Percentiles rank a stretch among this genome's conserved stretches.
phyloP scores from a whole-genome alignment of 1,140 invertebrate genomes.

The Agrypnia vestita region DNA sequence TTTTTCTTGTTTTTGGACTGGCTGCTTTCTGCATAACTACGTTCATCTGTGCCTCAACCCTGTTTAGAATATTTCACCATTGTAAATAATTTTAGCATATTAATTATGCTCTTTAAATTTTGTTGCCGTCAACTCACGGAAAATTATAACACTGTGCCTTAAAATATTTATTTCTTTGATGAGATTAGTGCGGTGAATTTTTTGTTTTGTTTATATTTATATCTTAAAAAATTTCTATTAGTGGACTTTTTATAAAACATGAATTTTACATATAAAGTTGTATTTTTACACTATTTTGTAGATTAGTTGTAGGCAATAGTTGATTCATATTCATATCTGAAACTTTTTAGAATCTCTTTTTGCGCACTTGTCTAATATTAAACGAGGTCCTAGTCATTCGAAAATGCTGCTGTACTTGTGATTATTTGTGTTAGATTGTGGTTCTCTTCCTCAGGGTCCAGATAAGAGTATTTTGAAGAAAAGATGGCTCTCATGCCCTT shows the following conservation, averaged over 20 bases:
- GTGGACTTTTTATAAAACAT: background rate
- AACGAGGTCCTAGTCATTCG: slow-evolving; percentile 12
- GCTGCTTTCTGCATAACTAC: too few relatives aligned
- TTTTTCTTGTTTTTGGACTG: too few relatives aligned
- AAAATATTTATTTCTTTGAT: slow-evolving; percentile 4
- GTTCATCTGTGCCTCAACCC: too few relatives aligned
- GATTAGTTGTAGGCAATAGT: background rate
- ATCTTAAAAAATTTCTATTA: background rate
- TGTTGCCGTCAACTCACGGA: background rate
- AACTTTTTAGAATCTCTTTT: slow-evolving; percentile 8
- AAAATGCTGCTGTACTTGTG: too few relatives aligned
- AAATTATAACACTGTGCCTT: slow-evolving; percentile 26
- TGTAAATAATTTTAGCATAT: too few relatives aligned
- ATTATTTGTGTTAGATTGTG: too few relatives aligned
- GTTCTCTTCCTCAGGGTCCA: too few relatives aligned
- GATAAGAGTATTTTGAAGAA: too few relatives aligned
- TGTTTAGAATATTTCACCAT: background rate
- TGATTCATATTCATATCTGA: background rate
- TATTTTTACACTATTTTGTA: background rate
- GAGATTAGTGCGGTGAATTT: slow-evolving; percentile 3
- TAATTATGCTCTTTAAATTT: background rate
- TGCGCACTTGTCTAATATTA: slow-evolving; percentile 11
- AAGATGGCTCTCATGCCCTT: too few relatives aligned
- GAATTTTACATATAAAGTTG: slow-evolving; percentile 7
- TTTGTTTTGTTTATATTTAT: background rate